phyloP scores from a whole-genome alignment of 2,888 invertebrate genomes.

The Tenthredo scrophulariae region DNA sequence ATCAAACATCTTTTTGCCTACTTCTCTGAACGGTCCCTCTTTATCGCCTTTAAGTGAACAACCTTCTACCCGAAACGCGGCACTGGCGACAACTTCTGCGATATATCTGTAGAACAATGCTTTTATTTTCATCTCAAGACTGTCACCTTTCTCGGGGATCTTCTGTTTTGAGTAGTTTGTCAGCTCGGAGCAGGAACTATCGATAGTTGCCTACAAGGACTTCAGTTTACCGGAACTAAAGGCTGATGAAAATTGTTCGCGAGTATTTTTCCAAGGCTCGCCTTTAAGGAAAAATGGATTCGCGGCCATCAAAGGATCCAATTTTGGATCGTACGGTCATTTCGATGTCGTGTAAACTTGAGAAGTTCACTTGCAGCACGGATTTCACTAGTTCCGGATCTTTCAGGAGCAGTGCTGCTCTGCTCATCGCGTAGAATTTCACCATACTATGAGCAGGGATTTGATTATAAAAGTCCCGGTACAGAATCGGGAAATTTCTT shows the following conservation, averaged over 20 bases:
- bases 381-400: conserved; percentile 69
- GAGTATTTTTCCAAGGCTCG: conserved; percentile 64
- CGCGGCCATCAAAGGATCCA: conserved; percentile 64
- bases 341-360: conserved; percentile 65
- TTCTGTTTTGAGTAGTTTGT: conserved; percentile 56
- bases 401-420: conserved; percentile 63
- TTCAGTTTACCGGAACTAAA: conserved; percentile 63
- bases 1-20: conserved; percentile 61
- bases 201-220: conserved; percentile 63
- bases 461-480: not conserved
- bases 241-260: conserved; percentile 56
- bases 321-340: conserved; percentile 50
- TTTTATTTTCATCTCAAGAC: conserved; percentile 68
- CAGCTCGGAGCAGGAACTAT: conserved; percentile 63
- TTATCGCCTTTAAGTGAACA: conserved; percentile 63
- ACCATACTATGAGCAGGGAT: not conserved
- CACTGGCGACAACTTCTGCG: conserved; percentile 65
- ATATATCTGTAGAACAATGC: conserved; percentile 63
- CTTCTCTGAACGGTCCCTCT: conserved; percentile 54
- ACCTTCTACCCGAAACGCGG: conserved; percentile 68
- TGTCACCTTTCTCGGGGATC: conserved; percentile 22
- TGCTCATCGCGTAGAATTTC: conserved; percentile 54
- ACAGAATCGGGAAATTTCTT: not conserved
- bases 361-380: conserved; percentile 66
- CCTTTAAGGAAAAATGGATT: conserved; percentile 70